Base-by-base conservation (phyloP, 2,113 vertebrate species). In the Sander vitreus region DNA sequence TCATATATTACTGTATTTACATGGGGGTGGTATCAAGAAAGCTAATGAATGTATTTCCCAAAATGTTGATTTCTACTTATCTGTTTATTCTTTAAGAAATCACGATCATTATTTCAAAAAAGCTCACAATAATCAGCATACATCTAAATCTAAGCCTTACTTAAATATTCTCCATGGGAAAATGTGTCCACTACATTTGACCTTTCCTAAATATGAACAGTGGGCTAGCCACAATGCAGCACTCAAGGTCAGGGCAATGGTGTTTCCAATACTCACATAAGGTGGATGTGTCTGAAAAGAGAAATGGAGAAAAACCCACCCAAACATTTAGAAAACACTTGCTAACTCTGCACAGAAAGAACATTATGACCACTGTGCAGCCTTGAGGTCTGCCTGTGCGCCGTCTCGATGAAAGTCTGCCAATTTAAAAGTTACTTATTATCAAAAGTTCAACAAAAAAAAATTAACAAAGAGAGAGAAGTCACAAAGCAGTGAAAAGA, bases 401-500 rank as follows among this genome's bases (percentile, higher is more conserved):
- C 39, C 11, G 3, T 48, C 36, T 25, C 30, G 12, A 23, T 50
- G 50, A 58, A 71, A 60, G 45, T 51, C 5, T 30, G 54, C 64
- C 64, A 50, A 73, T 51, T 60, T 55, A 19, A 76, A 78, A 78
- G 55, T 50, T 23, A 18, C 27, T 71, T 13, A 25, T 25, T 54
- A 47, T 73, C 55, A 76, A 77, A 53, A 47, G 14, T 63, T 81
- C 23, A 3, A 53, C 11, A 25, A 36, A 76, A 68, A 25, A 8
- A 33, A 80, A 43, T 43, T 47, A 58, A 55, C 6, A 50, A 19
- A 14, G 10, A 45, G 59, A 67, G 21, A n/a, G 15, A 51, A 27
- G 39, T 19, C 15, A 70, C 8, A 66, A 62, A 66, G 80, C 25
- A 59, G 8, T 27, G 70, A 84, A 72, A 80, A 62, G 18, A 43